These are phyloP conservation scores for Discoglossus pictus DNA, from an alignment of 2,797 vertebrate genomes.

Conservation along the genomic window DNA sequence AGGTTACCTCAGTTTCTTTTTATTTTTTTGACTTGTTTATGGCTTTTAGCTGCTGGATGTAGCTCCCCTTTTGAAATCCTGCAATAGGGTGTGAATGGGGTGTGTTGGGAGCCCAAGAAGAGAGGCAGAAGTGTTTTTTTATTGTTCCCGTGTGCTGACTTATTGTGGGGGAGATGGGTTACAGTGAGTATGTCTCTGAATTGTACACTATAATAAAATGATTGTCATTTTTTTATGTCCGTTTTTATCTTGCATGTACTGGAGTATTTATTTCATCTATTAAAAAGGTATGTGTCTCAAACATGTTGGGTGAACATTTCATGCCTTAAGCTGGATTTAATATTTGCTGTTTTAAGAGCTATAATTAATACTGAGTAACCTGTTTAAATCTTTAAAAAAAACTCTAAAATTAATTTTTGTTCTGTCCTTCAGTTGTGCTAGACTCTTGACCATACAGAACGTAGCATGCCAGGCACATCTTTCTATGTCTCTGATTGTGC, in stretches of 20 bases:
- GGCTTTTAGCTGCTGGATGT: constrained; percentile 78
- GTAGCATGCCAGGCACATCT: no score
- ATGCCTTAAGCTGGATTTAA: no score
- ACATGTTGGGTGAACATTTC: constrained; percentile 54
- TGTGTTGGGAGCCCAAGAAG: constrained; percentile 67
- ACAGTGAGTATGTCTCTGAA: constrained; percentile 88
- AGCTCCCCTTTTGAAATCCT: constrained; percentile 70
- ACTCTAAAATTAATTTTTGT: no score
- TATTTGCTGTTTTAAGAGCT: no score
- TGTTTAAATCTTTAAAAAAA: no score
- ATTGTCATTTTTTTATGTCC: constrained; percentile 79
- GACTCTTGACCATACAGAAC: no score
- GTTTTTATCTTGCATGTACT: constrained; percentile 97
- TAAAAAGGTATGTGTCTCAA: constrained; percentile 91
- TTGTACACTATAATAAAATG: constrained; percentile 95
- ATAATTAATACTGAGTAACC: no score
- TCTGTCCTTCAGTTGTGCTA: no score
- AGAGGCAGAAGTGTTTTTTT: constrained; percentile 62
- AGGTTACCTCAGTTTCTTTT: constrained; percentile 93
- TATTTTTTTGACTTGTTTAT: constrained; percentile 69
- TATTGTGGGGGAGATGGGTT: constrained; percentile 81
- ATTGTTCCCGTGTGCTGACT: constrained; percentile 79
- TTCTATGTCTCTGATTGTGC: no score
- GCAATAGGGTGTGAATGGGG: constrained; percentile 65
- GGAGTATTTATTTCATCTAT: constrained; percentile 99